Evolutionary conservation across 2,113 vertebrate species (phyloP).

Genomic region (Thalassarche chlororhynchos): DNA sequence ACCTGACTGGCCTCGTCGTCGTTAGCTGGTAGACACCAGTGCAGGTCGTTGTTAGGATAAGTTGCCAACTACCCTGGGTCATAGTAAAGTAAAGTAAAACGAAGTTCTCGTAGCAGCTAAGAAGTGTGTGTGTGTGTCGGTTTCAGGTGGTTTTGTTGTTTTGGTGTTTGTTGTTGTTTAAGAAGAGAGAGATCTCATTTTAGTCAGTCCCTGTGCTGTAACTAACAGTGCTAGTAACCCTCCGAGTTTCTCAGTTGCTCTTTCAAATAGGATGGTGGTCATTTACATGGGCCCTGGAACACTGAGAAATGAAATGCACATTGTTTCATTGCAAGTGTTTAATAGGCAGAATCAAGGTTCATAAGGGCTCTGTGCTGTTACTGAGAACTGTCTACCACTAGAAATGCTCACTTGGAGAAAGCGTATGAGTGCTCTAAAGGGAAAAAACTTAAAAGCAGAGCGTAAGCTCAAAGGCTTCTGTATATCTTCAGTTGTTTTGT

Average conservation of each 20-base stretch:
- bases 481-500: background rate
- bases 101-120: background rate
- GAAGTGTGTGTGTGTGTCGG: too few species aligned
- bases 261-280: background rate
- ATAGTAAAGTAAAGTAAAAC: background rate
- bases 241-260: background rate
- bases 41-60: fast-evolving
- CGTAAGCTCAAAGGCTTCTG: background rate
- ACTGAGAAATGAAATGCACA: fast-evolving
- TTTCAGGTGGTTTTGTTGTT: background rate
- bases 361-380: background rate
- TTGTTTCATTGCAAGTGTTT: background rate
- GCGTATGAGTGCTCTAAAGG: too few species aligned
- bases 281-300: background rate
- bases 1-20: fast-evolving
- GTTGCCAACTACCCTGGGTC: background rate
- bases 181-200: background rate
- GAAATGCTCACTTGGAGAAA: background rate
- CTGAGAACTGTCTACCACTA: fast-evolving
- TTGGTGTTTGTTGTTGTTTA: background rate
- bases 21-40: background rate
- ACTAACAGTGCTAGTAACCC: background rate
- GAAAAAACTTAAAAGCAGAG: background rate
- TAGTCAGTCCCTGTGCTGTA: background rate
- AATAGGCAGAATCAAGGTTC: background rate